Base-by-base conservation (phyloP, 2,888 invertebrate genomes). In the Plebejus argus region DNA sequence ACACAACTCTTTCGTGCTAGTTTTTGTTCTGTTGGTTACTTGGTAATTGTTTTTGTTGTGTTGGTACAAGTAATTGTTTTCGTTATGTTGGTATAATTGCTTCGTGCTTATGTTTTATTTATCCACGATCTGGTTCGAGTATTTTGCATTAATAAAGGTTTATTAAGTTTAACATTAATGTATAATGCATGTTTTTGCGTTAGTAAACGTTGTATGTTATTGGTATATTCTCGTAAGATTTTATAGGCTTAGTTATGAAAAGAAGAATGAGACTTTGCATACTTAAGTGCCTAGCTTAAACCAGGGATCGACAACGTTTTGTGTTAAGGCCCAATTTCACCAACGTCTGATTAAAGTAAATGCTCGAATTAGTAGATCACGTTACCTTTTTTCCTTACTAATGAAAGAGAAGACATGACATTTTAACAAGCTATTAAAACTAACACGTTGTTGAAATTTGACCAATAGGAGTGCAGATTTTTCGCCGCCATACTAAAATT, bases 71-170 rank as follows among this genome's bases (percentile, higher is more conserved):
- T 49, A 49, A 49, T 49, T 49, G 66, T 28, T 66, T 66, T 66
- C 28, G 66, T 74, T 28, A 53, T 45, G 28, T 28, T 53, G 4
- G 23, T 28, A 28, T 53, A 45, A 20, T 74, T 74, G 23, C 45
- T 23, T 53, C 15, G 28, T 28, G 28, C 28, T 53, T 15, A 74
- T 74, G 74, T 74, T 53, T 74, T 74, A 53, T 74, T 53, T 74
- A 74, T 53, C 28, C 53, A 15, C 18, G 74, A 71, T 71, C 74
- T 74, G 74, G 53, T 49, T 74, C 49, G 15, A 53, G 53, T 74
- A 28, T 74, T 74, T 49, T 49, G 23, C 28, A 72, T 39, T 72
- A 39, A 23, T 45, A 72, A 20, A 23, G 58, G 10, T 61, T 76
- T 76, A 76, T 58, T 45, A 72, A 15, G 39, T 20, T 45, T 72